phyloP scores from a whole-genome alignment of 1,140 invertebrate genomes.

The Drosophila gunungcola region DNA sequence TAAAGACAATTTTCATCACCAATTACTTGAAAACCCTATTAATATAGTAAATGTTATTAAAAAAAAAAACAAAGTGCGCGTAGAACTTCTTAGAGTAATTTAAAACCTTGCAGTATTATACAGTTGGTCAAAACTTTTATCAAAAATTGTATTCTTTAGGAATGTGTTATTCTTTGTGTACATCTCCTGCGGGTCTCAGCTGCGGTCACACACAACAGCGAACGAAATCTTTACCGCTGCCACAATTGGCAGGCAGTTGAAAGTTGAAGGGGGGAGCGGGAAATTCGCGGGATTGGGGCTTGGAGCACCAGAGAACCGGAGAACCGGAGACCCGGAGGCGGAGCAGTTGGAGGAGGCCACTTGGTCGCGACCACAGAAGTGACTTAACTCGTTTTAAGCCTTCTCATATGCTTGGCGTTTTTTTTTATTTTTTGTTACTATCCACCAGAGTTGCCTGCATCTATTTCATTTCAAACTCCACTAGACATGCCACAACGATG shows the following conservation, averaged over 20 bases:
- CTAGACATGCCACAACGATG: conserved; percentile 77
- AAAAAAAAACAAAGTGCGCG: too few relatives aligned
- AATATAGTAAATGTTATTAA: too few relatives aligned
- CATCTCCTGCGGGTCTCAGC: conserved; percentile 37
- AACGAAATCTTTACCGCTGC: conserved; percentile 44
- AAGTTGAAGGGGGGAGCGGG: conserved; percentile 19
- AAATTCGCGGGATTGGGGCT: conserved; percentile 17
- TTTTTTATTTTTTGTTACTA: neutral
- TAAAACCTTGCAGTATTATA: too few relatives aligned
- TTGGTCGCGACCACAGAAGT: conserved; percentile 78
- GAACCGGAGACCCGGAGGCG: conserved; percentile 13
- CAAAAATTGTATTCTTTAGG: too few relatives aligned
- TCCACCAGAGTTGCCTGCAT: conserved; percentile 42
- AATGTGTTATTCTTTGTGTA: conserved; percentile 2
- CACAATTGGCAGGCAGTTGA: conserved; percentile 51
- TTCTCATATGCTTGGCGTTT: conserved; percentile 46
- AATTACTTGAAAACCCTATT: too few relatives aligned
- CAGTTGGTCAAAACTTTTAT: too few relatives aligned
- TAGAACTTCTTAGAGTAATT: too few relatives aligned
- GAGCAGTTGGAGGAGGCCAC: conserved; percentile 57
- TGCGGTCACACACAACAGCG: conserved; percentile 39
- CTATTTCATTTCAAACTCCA: conserved; percentile 82
- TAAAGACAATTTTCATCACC: too few relatives aligned
- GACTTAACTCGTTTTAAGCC: conserved; percentile 82
- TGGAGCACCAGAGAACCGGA: conserved; percentile 15